Evolutionary conservation across 2,888 invertebrate species (phyloP).

Genomic region (Melanostoma scalare): DNA sequence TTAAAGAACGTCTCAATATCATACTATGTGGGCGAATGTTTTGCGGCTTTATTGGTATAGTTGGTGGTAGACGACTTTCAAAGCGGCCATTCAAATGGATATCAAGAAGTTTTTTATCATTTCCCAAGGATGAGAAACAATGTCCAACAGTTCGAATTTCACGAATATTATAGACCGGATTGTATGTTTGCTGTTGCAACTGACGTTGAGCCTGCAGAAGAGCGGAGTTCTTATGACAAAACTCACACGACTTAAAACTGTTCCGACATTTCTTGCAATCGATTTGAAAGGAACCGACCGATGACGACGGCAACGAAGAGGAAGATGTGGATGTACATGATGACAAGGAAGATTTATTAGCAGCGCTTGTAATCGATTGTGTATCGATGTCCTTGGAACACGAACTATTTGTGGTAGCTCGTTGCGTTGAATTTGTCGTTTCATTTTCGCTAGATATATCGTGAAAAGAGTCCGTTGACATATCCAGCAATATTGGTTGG

Average conservation of each 20-base stretch:
- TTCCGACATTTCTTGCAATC: slow-evolving; percentile 78
- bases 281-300: slow-evolving; percentile 29
- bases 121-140: slow-evolving; percentile 81
- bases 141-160: slow-evolving; percentile 81
- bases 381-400: slow-evolving; percentile 64
- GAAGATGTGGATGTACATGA: slow-evolving; percentile 79
- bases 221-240: slow-evolving; percentile 78
- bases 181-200: slow-evolving; percentile 76
- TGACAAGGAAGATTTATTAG: slow-evolving; percentile 74
- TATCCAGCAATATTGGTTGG: slow-evolving; percentile 77
- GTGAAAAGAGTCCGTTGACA: slow-evolving; percentile 79
- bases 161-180: slow-evolving; percentile 82
- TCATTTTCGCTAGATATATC: slow-evolving; percentile 76
- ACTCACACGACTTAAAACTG: slow-evolving; percentile 79
- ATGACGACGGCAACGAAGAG: slow-evolving; percentile 63
- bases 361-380: slow-evolving; percentile 60
- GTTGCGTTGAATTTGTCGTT: slow-evolving; percentile 72
- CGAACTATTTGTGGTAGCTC: slow-evolving; percentile 42
- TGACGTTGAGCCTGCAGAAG: slow-evolving; percentile 73
- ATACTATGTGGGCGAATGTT: slow-evolving; percentile 75
- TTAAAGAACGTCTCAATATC: slow-evolving; percentile 70
- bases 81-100: slow-evolving; percentile 79
- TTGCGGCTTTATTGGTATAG: slow-evolving; percentile 61
- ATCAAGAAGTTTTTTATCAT: slow-evolving; percentile 81
- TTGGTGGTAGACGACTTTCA: slow-evolving; percentile 75